A percentile compares a stretch with the other conserved stretches of the same genome.
phyloP scores from a whole-genome alignment of 30 jellyfish, hydroid and myxozoan genomes.

The Pelagia noctiluca region DNA sequence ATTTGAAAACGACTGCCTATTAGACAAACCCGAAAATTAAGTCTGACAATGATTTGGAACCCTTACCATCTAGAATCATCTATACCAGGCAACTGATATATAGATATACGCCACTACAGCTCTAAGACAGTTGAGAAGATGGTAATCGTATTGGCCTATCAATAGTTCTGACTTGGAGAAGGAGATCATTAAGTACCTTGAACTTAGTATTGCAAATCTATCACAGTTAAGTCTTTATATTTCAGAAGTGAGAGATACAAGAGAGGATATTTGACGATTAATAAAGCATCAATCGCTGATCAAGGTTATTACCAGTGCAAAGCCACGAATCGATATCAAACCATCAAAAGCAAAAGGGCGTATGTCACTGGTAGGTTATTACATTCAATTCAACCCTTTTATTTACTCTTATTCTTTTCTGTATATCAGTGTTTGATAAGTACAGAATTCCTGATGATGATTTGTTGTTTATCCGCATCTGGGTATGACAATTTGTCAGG shows the following conservation, averaged over 20 bases:
- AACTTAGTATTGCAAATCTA: neutral
- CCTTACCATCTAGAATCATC: too few relatives aligned
- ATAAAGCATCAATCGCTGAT: slow-evolving; percentile 48
- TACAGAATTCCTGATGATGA: too few relatives aligned
- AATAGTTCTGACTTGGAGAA: neutral
- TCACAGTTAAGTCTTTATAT: neutral
- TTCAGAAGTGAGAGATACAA: slow-evolving; percentile 36
- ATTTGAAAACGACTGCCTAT: too few relatives aligned
- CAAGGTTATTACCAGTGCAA: slow-evolving; percentile 67
- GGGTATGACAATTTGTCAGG: too few relatives aligned
- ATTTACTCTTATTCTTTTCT: neutral
- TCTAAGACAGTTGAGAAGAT: too few relatives aligned
- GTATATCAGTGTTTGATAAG: too few relatives aligned
- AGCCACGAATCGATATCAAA: slow-evolving; percentile 44
- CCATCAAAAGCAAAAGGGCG: slow-evolving; percentile 30
- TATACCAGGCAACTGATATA: too few relatives aligned
- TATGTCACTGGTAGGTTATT: slow-evolving; percentile 41
- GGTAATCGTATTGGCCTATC: too few relatives aligned
- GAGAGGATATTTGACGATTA: slow-evolving; percentile 31
- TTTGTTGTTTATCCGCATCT: too few relatives aligned
- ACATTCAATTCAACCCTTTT: neutral
- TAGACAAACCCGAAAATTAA: too few relatives aligned
- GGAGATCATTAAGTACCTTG: neutral
- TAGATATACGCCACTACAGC: too few relatives aligned
- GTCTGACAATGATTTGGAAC: too few relatives aligned